phyloP scores from a whole-genome alignment of 2,888 invertebrate genomes.

The Amphipyra tragopoginis region DNA sequence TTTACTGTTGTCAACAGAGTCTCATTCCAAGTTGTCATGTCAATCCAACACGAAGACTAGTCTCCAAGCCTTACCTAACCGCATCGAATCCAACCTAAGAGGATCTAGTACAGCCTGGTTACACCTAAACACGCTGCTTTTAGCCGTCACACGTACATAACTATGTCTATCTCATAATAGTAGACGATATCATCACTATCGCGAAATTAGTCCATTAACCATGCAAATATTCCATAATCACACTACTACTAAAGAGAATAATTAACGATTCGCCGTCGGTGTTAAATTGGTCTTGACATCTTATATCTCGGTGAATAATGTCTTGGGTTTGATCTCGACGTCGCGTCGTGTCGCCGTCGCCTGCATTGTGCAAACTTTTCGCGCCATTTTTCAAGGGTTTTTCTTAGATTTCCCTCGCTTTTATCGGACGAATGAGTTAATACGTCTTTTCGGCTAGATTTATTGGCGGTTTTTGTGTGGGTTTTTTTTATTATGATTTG shows the following conservation, averaged over 20 bases:
- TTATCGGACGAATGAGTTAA: constrained; percentile 60
- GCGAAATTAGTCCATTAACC: constrained; percentile 17
- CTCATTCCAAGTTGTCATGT: too few species aligned
- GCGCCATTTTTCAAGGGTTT: constrained; percentile 55
- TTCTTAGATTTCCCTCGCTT: constrained; percentile 48
- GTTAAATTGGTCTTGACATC: constrained; percentile 41
- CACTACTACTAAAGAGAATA: constrained; percentile 32
- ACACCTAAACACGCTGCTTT: background rate
- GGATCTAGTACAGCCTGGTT: background rate
- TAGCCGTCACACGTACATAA: background rate
- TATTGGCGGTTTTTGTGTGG: constrained; percentile 41
- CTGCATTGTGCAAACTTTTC: constrained; percentile 65
- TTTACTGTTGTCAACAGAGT: too few species aligned
- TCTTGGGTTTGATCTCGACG: constrained; percentile 34
- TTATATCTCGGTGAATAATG: constrained; percentile 50
- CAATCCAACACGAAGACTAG: too few species aligned
- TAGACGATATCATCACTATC: background rate
- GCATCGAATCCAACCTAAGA: too few species aligned
- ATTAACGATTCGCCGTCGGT: constrained; percentile 36
- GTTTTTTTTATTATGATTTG: constrained; percentile 28
- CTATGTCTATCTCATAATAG: background rate
- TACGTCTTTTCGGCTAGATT: constrained; percentile 54
- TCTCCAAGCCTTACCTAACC: too few species aligned
- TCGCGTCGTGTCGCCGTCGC: constrained; percentile 38
- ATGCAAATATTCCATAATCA: constrained; percentile 31